Base-by-base conservation (phyloP, 2,888 invertebrate genomes). In the Beris morrisii region DNA sequence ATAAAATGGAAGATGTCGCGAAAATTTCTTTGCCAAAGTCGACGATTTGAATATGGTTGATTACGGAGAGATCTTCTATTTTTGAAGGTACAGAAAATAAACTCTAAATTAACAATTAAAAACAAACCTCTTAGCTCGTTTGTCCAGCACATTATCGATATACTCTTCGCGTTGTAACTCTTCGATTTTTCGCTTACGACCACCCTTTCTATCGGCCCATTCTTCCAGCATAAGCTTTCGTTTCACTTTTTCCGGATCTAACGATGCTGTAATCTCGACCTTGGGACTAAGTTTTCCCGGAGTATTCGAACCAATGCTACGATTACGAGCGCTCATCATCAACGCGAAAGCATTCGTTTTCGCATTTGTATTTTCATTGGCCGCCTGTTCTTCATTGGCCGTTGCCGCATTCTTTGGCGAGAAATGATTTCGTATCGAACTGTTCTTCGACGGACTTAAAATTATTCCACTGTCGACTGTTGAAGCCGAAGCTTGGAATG, bases 321-420 rank as follows among this genome's bases (percentile, higher is more conserved):
- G 87, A 74, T 86, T 84, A 70, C 88, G 82, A 15, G 86, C 85
- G 70, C 85, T 86, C 89, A 89, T 89, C 81, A 89, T 82, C 38
- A 88, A 75, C 73, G 86, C 82, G 76, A 89, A 89, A 44, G 86
- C 88, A 83, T 88, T 81, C 3, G 75, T 71, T 43, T 75, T 69
- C 30, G 73, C 71, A 6, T 72, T 69, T 6, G 70, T 44, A 13
- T 72, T 71, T 57, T 58, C 13, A 4, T 46, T 32, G 1, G n/a
- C 13, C 5, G 7, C 3, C 13, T 48, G 55, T 3, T 15, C 11
- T 38, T 5, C 9, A 5, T 5, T 7, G 9, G 38, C 38, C 5
- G 38, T 7, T 9, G 38, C 38, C 9, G 5, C 1, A 7, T 5
- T 7, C 9, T 7, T 7, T 38, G 38, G 9, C 38, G 38, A 38